phyloP scores from a whole-genome alignment of 2,888 invertebrate species.

The Luperina testacea region DNA sequence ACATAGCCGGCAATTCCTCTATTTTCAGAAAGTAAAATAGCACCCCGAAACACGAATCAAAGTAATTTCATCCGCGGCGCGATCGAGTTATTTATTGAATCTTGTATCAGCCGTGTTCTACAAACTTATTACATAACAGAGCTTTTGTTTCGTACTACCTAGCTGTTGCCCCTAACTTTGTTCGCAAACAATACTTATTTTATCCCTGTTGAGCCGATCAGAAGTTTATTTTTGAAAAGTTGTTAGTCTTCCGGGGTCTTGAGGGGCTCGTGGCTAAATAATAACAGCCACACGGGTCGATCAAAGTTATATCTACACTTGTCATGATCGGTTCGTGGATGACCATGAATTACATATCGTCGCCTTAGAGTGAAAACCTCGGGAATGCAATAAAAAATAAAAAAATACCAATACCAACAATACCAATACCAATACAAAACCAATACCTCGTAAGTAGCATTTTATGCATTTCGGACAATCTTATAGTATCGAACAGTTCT shows the following conservation, averaged over 20 bases:
- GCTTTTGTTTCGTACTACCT: slow-evolving; percentile 35
- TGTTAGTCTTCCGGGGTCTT: not conserved
- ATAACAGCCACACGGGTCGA: not conserved
- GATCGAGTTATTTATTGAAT: slow-evolving; percentile 54
- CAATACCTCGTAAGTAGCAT: too few relatives aligned
- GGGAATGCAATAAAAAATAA: too few relatives aligned
- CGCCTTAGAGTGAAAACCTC: too few relatives aligned
- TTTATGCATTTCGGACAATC: too few relatives aligned
- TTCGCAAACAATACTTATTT: slow-evolving; percentile 31
- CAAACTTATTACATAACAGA: slow-evolving; percentile 58
- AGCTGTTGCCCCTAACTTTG: slow-evolving; percentile 20
- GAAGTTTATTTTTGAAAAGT: slow-evolving; percentile 4
- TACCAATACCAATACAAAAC: too few relatives aligned
- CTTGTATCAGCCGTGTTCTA: slow-evolving; percentile 43
- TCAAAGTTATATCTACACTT: not conserved
- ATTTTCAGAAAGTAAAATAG: slow-evolving; percentile 52
- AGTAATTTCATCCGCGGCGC: slow-evolving; percentile 52
- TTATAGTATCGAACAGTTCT: too few relatives aligned
- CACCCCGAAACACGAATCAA: slow-evolving; percentile 49
- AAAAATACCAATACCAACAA: too few relatives aligned
- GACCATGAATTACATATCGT: not conserved
- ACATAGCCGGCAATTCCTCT: slow-evolving; percentile 51
- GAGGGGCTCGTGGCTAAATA: not conserved
- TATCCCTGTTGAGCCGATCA: not conserved
- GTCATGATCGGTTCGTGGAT: not conserved